Base-by-base conservation (phyloP, 1,140 invertebrate genomes). In the Cotesia typhae region DNA sequence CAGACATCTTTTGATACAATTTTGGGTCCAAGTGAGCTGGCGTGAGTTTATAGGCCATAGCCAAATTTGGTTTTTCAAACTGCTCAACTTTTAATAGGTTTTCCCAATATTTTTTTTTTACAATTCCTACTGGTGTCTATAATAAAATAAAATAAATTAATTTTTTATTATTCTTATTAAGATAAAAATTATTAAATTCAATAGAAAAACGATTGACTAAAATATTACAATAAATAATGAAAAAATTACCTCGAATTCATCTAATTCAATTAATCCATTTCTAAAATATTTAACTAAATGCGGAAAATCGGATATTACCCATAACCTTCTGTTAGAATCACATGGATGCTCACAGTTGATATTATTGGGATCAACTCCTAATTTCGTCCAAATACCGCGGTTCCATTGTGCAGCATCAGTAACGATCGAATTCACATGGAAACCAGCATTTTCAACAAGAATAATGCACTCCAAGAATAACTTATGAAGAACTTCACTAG, bases 401-500 rank as follows among this genome's bases (percentile, higher is more conserved):
- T 76, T 76, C 73, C 75, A 76, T 53, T 35, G 53, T 28, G 71
- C 76, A 9, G 67, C 73, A 67, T 75, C 74, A 12, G 63, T 71
- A 36, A 70, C 67, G 7, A 76, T 69, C 9, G 51, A 59, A 63
- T 76, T 72, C 4, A 76, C 66, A 57, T 60, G 60, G 28, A 37
- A 72, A 12, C 14, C 52, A 28, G 76, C 70, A 5, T 74, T 5
- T 35, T 55, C n/a, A 12, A 77, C 77, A n/a, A 81, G 70, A 55
- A 73, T 51, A 67, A 79, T 79, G 57, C 78, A 81, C 5, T 72
- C 66, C 37, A 77, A 77, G 4, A 82, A 60, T 41, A 82, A 65
- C 75, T 35, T 76, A 73, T 55, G 74, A 77, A 60, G 69, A 20
- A 61, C 55, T 67, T 63, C 41, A 28, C 75, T 71, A 51, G 55